Evolutionary conservation across 2,113 vertebrate genomes (phyloP), one percentile per base, ranked within the genome.

Genomic region (Atlantisia rogersi): DNA sequence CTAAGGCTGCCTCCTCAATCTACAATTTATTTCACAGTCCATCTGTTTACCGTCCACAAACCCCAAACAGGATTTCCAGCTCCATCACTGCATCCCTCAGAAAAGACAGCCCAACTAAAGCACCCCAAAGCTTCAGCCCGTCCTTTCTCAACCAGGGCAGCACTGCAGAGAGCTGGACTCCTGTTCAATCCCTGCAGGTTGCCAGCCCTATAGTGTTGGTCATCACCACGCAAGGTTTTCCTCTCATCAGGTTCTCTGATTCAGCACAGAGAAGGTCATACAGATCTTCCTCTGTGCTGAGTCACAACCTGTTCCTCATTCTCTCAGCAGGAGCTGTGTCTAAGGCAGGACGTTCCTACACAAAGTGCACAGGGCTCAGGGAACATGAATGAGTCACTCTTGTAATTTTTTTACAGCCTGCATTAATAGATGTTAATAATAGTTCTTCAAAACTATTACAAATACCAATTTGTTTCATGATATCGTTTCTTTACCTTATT

Each of bases 271-370:
- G 32, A 25, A 71, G 77, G 68, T 63, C 3, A 6, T 11, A 20
- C 79, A 35, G 67, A 12, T 67, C 31, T 75, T 29, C 16, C 60
- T 64, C 44, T 1, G 15, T 67, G 87, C 76, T 52, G 75, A 95
- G 60, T 78, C 94, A 90, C 94, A 63, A 55, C 93, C 60, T 84
- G 88, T 75, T 88, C 90, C 92, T 75, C 12, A 0, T 42, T 16
- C 67, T 91, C 74, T 4, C 92, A 75, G 93, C 90, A 94, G 90
- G 94, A 95, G 76, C 90, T 53, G 68, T 56, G 56, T 59, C 64
- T 59, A 10, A 93, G 85, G 92, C 92, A 96, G 88, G 86, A 95
- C 39, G 32, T 96, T 94, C 95, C 92, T 58, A 42, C 73, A 44
- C 50, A 9, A 32, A 44, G 16, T 1, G 4, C 68, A 24, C 71